Evolutionary conservation across 1,140 invertebrate genomes (phyloP).

Genomic region (Papilio machaon): DNA sequence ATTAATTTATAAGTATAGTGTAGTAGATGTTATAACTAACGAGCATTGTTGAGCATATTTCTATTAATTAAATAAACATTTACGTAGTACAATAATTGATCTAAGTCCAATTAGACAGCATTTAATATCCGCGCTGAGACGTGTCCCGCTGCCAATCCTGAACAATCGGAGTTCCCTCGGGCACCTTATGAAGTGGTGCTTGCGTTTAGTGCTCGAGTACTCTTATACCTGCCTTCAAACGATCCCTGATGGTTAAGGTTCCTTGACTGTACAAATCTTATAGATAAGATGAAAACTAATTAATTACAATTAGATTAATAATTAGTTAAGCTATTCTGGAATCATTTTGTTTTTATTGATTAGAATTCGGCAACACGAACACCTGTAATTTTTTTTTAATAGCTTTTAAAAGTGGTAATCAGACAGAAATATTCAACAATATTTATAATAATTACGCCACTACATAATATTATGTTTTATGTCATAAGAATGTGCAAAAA

Average conservation of each 20-base stretch:
- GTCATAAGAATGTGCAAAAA: too few species aligned
- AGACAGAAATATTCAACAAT: too few species aligned
- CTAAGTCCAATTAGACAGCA: conserved; percentile 32
- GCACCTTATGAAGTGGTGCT: conserved; percentile 15
- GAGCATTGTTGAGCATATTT: neutral
- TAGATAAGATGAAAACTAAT: neutral
- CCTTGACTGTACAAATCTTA: neutral
- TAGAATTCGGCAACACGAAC: neutral
- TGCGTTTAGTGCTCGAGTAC: conserved; percentile 22
- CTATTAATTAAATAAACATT: conserved; percentile 19
- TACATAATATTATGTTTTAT: too few species aligned
- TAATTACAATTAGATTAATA: neutral
- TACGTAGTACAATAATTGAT: conserved; percentile 12
- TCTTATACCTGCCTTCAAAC: conserved; percentile 2
- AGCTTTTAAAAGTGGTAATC: too few species aligned
- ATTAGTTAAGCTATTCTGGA: neutral
- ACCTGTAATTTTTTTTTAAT: too few species aligned
- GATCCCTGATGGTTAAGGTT: conserved; percentile 6
- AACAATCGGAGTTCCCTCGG: conserved; percentile 13
- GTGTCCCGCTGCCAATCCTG: conserved; percentile 6
- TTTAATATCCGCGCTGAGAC: conserved; percentile 16
- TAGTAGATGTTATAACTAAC: neutral
- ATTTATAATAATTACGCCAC: too few species aligned
- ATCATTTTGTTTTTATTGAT: neutral
- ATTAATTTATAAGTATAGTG: too few species aligned